Conservation (phyloP, 2,113 vertebrate genomes). For the Lates calcarifer region DNA sequence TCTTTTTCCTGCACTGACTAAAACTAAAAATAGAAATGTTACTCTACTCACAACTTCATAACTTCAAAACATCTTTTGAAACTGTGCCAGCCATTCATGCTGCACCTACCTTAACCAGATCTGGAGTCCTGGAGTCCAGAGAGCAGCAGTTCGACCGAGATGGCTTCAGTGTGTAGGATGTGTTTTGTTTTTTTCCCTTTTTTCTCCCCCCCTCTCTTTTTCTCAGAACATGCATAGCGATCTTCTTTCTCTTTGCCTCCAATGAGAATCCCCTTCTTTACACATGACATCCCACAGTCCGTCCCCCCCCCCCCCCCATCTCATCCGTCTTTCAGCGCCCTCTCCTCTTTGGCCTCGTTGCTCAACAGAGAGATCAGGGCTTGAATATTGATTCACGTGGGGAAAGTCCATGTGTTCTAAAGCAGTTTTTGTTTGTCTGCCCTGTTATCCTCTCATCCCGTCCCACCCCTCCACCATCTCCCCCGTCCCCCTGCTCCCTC, state of each 20-base stretch:
- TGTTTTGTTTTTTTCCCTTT: conserved; percentile 21
- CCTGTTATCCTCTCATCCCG: conserved; percentile 60
- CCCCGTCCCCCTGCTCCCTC: conserved; percentile 32
- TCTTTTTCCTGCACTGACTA: conserved; percentile 9
- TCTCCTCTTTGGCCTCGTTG: conserved; percentile 77
- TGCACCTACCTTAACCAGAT: conserved; percentile 63
- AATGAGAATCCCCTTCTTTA: conserved; percentile 72
- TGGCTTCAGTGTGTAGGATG: conserved; percentile 47
- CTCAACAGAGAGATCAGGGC: conserved; percentile 74
- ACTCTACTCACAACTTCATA: neutral
- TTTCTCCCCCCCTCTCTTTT: neutral
- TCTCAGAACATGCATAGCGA: conserved; percentile 52
- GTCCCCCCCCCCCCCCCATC: conserved; percentile 74
- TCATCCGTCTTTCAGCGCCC: conserved; percentile 65
- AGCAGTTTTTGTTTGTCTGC: conserved; percentile 79
- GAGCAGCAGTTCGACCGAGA: conserved; percentile 27
- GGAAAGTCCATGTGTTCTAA: conserved; percentile 78
- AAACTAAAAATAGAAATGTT: conserved; percentile 24
- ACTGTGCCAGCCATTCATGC: neutral
- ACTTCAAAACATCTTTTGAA: neutral
- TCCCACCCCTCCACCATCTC: neutral
- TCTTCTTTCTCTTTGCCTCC: conserved; percentile 67
- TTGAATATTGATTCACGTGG: conserved; percentile 84
- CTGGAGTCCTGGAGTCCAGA: conserved; percentile 39
- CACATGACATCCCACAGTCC: conserved; percentile 68